phyloP scores from a whole-genome alignment of 2,888 invertebrate genomes.

The Conomelus anceps region DNA sequence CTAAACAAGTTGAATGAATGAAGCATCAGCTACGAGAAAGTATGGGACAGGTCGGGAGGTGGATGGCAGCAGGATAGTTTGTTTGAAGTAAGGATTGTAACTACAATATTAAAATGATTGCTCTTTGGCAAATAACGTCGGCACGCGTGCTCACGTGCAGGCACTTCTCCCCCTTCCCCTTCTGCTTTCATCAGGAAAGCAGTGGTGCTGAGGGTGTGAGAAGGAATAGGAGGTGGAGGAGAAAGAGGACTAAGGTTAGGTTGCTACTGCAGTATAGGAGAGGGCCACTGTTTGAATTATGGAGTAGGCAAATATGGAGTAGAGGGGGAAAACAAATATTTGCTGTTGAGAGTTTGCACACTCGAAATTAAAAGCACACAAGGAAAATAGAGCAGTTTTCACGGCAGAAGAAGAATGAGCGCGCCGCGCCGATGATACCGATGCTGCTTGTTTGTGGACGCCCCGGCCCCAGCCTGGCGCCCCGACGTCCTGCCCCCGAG shows the following conservation, averaged over 20 bases:
- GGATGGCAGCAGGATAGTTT: constrained; percentile 16
- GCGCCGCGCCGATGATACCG: constrained; percentile 17
- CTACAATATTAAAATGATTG: constrained; percentile 56
- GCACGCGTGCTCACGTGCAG: background rate
- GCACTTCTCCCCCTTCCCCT: background rate
- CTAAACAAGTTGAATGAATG: background rate
- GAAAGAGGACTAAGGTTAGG: constrained; percentile 2
- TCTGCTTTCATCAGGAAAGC: background rate
- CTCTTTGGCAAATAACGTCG: constrained; percentile 56
- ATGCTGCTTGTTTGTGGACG: background rate
- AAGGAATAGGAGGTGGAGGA: background rate
- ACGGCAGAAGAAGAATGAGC: constrained; percentile 29
- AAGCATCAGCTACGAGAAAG: background rate
- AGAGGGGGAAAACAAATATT: constrained; percentile 51
- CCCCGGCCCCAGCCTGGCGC: background rate
- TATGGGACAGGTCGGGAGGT: background rate
- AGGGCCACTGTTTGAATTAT: constrained; percentile 50
- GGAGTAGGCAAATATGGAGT: constrained; percentile 52
- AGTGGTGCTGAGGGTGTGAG: background rate
- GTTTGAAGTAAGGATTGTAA: constrained; percentile 36
- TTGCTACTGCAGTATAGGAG: constrained; percentile 6
- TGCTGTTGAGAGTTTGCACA: constrained; percentile 49
- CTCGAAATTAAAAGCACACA: constrained; percentile 60
- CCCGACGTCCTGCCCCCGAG: no score
- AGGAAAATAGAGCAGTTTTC: constrained; percentile 53